Percentiles rank a stretch among this genome's conserved stretches.
Conservation (phyloP, 2,113 vertebrate genomes). For the Geothlypis trichas region DNA sequence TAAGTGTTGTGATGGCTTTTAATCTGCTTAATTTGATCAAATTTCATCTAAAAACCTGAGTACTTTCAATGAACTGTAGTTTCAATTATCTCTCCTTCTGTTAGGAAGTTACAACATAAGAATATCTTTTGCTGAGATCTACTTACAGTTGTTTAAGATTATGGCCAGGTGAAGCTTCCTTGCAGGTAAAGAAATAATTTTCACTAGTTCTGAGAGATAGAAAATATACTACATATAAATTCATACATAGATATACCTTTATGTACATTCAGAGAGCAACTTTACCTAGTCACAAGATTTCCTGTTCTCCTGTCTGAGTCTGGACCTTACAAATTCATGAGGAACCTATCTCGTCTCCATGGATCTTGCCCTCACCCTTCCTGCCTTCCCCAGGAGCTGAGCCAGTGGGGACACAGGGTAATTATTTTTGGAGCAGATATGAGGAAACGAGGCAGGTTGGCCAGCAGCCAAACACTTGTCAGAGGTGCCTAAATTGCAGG, state of each 20-base stretch:
- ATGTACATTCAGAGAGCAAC: not conserved
- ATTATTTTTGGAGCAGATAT: not conserved
- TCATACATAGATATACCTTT: not conserved
- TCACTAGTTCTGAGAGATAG: not conserved
- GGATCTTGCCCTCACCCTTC: not conserved
- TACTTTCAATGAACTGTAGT: not conserved
- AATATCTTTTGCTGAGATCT: not conserved
- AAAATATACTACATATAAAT: not conserved
- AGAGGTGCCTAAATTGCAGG: not conserved
- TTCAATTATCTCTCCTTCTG: not conserved
- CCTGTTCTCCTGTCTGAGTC: not conserved
- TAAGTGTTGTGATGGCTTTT: not conserved
- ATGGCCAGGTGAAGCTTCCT: not conserved
- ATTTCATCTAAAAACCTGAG: not conserved
- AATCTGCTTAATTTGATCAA: not conserved
- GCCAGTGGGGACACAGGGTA: not conserved
- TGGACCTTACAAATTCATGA: not conserved
- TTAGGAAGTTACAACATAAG: not conserved
- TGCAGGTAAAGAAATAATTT: not conserved
- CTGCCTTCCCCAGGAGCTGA: not conserved
- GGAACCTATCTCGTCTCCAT: rapidly evolving
- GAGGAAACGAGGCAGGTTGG: not conserved
- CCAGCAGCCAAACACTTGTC: not conserved
- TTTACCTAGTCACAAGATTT: not conserved
- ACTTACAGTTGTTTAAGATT: not conserved